phyloP scores from a whole-genome alignment of 2,113 vertebrate genomes.

The Camelus bactrianus region DNA sequence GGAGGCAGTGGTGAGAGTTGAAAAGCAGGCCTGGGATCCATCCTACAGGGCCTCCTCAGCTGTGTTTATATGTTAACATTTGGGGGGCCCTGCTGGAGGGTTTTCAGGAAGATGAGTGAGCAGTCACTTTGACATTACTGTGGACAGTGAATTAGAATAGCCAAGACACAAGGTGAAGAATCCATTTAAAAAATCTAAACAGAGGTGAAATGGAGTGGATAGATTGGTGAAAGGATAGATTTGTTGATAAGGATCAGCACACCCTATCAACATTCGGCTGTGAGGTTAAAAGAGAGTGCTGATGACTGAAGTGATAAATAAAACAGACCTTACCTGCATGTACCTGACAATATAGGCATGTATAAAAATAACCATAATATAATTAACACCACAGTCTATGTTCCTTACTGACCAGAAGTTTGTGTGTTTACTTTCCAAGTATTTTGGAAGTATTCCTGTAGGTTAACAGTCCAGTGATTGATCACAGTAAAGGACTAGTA shows the following conservation, averaged over 20 bases:
- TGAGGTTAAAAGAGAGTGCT: neutral
- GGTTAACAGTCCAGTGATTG: neutral
- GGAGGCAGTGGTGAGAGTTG: neutral
- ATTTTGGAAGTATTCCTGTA: neutral
- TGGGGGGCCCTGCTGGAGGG: neutral
- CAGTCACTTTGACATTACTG: neutral
- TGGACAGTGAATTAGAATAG: neutral
- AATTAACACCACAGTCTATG: neutral
- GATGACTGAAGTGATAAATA: neutral
- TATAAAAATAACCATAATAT: neutral
- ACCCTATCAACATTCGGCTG: neutral
- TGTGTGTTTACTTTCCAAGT: neutral
- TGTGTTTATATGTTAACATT: neutral
- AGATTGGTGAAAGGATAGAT: too few species aligned
- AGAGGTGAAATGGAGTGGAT: neutral
- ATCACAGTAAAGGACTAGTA: neutral
- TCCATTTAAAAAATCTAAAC: neutral
- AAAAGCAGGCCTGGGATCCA: neutral
- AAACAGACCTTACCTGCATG: neutral
- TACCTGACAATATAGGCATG: neutral
- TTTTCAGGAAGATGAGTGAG: neutral
- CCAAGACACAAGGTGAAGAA: neutral
- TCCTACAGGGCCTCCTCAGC: neutral
- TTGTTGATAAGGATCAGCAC: neutral
- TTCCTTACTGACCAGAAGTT: constrained; percentile 1